These are phyloP conservation scores for Carlito syrichta DNA, from an alignment of 2,113 vertebrate genomes.

Conservation along the genomic window DNA sequence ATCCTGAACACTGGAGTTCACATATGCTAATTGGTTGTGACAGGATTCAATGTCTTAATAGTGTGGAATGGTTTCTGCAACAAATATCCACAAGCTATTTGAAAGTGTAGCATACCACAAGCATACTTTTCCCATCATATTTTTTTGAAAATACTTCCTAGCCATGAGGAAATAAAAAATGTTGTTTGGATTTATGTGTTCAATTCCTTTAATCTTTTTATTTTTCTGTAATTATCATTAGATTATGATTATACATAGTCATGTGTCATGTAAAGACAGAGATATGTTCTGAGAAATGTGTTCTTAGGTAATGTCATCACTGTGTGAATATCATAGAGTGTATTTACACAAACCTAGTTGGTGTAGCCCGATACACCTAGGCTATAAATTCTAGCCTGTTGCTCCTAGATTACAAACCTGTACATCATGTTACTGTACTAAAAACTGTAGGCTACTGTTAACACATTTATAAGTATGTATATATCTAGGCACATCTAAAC, in stretches of 20 bases:
- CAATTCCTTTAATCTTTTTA: not conserved
- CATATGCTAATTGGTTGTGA: not conserved
- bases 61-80: not conserved
- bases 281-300: not conserved
- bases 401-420: not conserved
- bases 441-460: not conserved
- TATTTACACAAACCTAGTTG: not conserved
- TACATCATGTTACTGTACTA: not conserved
- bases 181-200: not conserved
- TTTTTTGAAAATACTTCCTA: conserved; percentile 6
- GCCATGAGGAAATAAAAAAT: not conserved
- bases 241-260: not conserved
- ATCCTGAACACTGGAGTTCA: not conserved
- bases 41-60: not conserved
- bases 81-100: not conserved
- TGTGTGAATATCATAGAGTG: not conserved
- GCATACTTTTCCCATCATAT: not conserved
- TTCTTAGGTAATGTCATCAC: not conserved
- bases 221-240: not conserved
- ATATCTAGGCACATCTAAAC: not conserved
- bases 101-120: not conserved
- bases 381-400: not conserved
- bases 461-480: not conserved
- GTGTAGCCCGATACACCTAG: not conserved
- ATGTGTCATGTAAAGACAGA: not conserved